These are phyloP conservation scores for Cheilosia scutellata DNA, from an alignment of 2,888 invertebrate species.

Conservation along the genomic window DNA sequence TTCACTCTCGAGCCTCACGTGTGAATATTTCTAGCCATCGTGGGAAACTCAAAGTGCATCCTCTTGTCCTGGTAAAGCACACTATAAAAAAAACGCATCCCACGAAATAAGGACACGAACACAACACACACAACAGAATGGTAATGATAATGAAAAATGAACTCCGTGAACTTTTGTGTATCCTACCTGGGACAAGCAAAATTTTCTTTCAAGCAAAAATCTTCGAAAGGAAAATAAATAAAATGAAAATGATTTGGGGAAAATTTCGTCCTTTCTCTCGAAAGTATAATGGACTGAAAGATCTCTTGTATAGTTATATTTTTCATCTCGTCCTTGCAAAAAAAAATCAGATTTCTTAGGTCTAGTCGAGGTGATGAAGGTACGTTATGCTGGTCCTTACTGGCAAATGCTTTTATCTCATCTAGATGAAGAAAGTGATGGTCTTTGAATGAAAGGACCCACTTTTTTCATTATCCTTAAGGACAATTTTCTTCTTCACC, in stretches of 20 bases:
- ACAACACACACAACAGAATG: conserved; percentile 21
- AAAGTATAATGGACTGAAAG: conserved; percentile 55
- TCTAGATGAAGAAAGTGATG: conserved; percentile 40
- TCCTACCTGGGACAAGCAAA: conserved; percentile 4
- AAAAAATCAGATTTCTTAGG: conserved; percentile 51
- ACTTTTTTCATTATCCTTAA: conserved; percentile 14
- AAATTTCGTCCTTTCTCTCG: conserved; percentile 36
- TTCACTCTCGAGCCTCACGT: conserved; percentile 64
- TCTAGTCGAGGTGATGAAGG: conserved; percentile 13
- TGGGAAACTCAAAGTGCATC: conserved; percentile 75
- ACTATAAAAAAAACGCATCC: conserved; percentile 52
- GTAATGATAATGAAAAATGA: conserved; percentile 71
- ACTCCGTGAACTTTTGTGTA: conserved; percentile 66
- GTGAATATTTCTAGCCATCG: conserved; percentile 61
- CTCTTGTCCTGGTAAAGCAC: conserved; percentile 71
- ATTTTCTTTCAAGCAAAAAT: conserved; percentile 26
- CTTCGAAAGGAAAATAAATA: conserved; percentile 27
- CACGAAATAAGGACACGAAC: conserved; percentile 59
- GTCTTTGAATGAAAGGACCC: conserved; percentile 21
- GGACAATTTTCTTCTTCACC: conserved; percentile 44
- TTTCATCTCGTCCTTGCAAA: conserved; percentile 43
- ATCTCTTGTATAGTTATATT: conserved; percentile 24
- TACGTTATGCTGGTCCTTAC: conserved; percentile 21
- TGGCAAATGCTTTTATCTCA: conserved; percentile 65
- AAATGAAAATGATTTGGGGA: conserved; percentile 54